Conservation (phyloP, 2,888 invertebrate species). For the Pseudolycoriella hygida region DNA sequence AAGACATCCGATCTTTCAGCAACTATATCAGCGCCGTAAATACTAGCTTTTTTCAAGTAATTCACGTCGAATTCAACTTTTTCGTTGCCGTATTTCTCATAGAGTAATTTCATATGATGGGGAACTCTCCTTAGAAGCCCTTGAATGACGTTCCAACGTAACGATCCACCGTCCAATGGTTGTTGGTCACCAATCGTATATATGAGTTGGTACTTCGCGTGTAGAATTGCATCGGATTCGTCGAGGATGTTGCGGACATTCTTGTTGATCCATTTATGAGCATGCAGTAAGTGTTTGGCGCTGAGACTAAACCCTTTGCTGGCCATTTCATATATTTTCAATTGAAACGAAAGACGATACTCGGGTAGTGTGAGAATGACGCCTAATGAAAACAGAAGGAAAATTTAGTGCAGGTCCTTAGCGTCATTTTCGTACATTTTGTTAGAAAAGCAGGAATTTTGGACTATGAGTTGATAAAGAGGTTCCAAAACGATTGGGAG, state of each 20-base stretch:
- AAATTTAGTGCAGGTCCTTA: no score
- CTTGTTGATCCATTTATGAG: conserved; percentile 2
- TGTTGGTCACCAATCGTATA: conserved; percentile 3
- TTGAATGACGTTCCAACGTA: not conserved
- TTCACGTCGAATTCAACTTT: not conserved
- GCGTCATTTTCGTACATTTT: no score
- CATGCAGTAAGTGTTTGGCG: not conserved
- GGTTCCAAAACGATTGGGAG: no score
- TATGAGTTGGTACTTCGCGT: conserved; percentile 4
- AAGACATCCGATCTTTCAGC: not conserved
- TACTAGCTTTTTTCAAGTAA: not conserved
- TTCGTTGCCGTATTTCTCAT: not conserved
- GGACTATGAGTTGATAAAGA: no score
- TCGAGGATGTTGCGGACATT: conserved; percentile 3
- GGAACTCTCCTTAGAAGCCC: not conserved
- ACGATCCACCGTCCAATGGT: not conserved
- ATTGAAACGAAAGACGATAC: conserved; percentile 2
- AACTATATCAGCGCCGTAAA: no score
- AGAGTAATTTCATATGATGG: no score
- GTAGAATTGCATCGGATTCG: conserved; percentile 3
- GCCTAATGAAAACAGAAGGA: no score
- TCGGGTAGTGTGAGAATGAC: conserved; percentile 1
- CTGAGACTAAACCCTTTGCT: no score
- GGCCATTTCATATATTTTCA: not conserved
- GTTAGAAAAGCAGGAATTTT: no score